Evolutionary conservation across 2,113 vertebrate genomes (phyloP), one percentile per base, ranked within the genome.

Genomic region (Caracal caracal): DNA sequence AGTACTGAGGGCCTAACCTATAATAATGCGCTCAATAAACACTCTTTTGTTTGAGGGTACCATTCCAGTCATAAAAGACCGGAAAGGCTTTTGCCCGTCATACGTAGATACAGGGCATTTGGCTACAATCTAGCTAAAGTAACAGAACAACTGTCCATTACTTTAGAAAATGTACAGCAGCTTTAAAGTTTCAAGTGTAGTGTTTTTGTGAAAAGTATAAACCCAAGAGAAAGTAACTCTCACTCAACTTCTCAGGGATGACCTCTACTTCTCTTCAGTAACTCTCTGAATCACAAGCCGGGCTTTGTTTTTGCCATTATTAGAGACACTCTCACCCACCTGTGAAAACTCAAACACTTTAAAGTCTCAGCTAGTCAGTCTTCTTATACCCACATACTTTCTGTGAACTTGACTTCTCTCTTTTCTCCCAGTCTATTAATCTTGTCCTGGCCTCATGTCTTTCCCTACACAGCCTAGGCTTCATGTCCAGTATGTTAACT

Each of bases 101-200:
- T 26, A 81, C 33, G n/a, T 12, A 22, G 10, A 86, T 13, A 33
- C 1, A 20, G 24, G 13, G 15, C 1, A 6, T 65, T 30, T 80
- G 76, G 37, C 35, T 76, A 84, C 20, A 73, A 40, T 11, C 19
- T 71, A 19, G 47, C 37, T 43, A 75, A 96, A 37, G 30, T 33
- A 89, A 81, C 10, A 33, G 9, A 91, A 80, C 37, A 87, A 82
- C 10, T 7, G 37, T 30, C 15, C 26, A 30, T 73, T 88, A 85
- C 49, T 94, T 96, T 20, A 73, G 71, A 80, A 95, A 68, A 88
- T 53, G 51, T 37, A 91, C 28, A 71, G 43, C 43, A n/a, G 70
- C 19, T 96, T 80, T 75, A 89, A 94, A 92, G 71, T 37, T 75
- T 88, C 37, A 68, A 85, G 30, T 6, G 4, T 15, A 82, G 30